Conservation (phyloP, 2,888 invertebrate genomes). For the Zygothrica quintamaculata region DNA sequence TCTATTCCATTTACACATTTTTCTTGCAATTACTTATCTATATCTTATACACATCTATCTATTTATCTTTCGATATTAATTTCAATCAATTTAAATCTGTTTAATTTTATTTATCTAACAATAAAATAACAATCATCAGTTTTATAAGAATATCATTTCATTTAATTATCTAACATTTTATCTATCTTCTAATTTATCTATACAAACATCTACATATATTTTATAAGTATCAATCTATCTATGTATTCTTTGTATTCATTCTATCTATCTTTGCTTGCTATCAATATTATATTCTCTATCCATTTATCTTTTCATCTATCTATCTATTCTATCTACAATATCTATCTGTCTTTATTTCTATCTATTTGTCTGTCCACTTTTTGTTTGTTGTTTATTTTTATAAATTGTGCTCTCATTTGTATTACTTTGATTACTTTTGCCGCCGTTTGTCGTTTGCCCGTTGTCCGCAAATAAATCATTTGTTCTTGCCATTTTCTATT, state of each 20-base stretch:
- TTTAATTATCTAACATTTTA: too few relatives aligned
- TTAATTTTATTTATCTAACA: too few relatives aligned
- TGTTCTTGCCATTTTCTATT: conserved; percentile 48
- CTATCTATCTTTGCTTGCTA: background rate
- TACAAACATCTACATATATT: conserved; percentile 4
- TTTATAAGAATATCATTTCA: too few relatives aligned
- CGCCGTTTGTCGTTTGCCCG: conserved; percentile 36
- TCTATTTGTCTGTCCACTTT: conserved; percentile 7
- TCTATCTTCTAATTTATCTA: too few relatives aligned
- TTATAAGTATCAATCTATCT: background rate
- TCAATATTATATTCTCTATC: background rate
- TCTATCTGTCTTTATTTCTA: background rate
- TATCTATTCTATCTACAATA: too few relatives aligned
- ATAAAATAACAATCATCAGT: too few relatives aligned
- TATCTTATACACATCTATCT: too few relatives aligned
- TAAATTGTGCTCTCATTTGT: conserved; percentile 71
- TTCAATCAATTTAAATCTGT: too few relatives aligned
- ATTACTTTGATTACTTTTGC: conserved; percentile 75
- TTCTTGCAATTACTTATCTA: too few relatives aligned
- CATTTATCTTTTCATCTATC: background rate
- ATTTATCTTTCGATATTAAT: too few relatives aligned
- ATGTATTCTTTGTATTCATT: background rate
- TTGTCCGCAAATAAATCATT: conserved; percentile 68
- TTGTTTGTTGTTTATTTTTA: conserved; percentile 68
- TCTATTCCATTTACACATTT: too few relatives aligned